Percentiles rank a stretch among this genome's conserved stretches.
These are phyloP conservation scores for Numida meleagris DNA, from an alignment of 2,113 vertebrate species.

Conservation along the genomic window DNA sequence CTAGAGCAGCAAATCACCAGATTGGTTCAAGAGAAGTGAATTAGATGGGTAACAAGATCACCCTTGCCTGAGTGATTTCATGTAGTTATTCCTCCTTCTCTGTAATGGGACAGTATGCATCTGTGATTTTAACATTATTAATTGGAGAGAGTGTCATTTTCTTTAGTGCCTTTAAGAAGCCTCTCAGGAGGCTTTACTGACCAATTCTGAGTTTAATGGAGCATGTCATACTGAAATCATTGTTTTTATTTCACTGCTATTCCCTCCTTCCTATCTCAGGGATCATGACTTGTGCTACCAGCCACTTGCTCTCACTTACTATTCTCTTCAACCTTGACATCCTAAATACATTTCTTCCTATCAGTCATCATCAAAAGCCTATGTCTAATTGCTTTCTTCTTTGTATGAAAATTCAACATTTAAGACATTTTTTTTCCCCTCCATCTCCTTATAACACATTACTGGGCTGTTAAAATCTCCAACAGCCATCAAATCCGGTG, in stretches of 20 bases:
- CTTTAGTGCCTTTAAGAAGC: background rate
- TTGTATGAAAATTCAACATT: background rate
- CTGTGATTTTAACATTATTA: background rate
- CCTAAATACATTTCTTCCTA: background rate
- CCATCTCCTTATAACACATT: background rate
- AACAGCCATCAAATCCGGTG: background rate
- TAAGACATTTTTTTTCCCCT: background rate
- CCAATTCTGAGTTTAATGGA: background rate
- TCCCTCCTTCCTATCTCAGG: background rate
- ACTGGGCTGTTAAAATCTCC: background rate
- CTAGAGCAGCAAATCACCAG: background rate
- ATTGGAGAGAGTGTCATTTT: background rate
- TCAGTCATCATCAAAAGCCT: background rate
- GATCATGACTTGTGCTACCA: background rate
- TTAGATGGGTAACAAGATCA: fast-evolving
- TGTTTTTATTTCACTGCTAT: background rate
- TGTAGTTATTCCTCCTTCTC: background rate
- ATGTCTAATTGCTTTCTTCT: background rate
- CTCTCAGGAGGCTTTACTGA: background rate
- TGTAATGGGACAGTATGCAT: fast-evolving
- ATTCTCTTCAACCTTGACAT: background rate
- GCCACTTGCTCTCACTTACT: background rate
- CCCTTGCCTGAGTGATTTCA: background rate
- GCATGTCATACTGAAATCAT: background rate
- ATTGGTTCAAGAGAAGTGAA: fast-evolving